Evolutionary conservation across 1,140 invertebrate genomes (phyloP), one percentile per base, ranked within the genome.

Genomic region (Gryon sp.): DNA sequence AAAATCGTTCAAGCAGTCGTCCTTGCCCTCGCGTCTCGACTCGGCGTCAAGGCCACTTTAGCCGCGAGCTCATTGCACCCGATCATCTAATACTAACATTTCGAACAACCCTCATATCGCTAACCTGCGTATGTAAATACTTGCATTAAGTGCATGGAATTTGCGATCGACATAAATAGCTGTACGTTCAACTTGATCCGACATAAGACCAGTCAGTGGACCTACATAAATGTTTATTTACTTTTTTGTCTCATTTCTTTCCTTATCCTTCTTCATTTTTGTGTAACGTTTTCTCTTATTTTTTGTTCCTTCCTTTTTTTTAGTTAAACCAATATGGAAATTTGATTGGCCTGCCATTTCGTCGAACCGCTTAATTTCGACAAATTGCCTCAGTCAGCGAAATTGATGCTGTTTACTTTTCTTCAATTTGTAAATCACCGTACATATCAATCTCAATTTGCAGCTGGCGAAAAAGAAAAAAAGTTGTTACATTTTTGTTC

Each of bases 21-120:
- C 87, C 87, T 88, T 89, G 87, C 85, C 87, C 86, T 88, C 87
- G 80, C 84, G 82, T 36, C 75, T 76, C 78, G 83, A 83, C 77
- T 83, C 82, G n/a, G 78, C 85, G 79, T 86, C 87, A 89, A 88
- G 87, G 86, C 84, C 86, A 87, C 77, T 80, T n/a, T 83, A 46
- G 75, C 86, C 83, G 60, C 78, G 81, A 80, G 87, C 87, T 73
- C 87, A 87, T 83, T 88, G 87, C 84, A 87, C 86, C 82, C 85
- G 43, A 65, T 53, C 52, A 30, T 78, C 79, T 80, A 80, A 78
- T 80, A 46, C 72, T 63, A 66, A 24, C 45, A 68, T 68, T 60
- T 68, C 30, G 16, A 60, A 20, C 69, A 65, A 55, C 70, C 69
- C 55, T 45, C 52, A 15, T 62, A 59, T 50, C 50, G 28, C 16